These are phyloP conservation scores for Hexactinellida sp. DNA, from an alignment of 37 sponge, comb jelly and placozoan genomes.

Conservation along the genomic window DNA sequence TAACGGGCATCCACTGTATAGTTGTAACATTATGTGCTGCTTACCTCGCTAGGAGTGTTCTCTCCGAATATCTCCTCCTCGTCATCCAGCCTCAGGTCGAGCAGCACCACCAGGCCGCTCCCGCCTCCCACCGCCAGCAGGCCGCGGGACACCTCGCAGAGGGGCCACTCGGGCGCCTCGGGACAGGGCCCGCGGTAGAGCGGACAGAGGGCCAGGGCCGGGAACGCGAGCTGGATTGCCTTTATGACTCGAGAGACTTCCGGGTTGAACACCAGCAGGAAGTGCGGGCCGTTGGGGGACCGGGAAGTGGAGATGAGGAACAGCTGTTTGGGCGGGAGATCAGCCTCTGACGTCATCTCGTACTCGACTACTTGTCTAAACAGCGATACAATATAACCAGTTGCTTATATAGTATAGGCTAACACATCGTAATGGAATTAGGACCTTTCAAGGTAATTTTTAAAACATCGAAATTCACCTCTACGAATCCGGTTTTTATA, in stretches of 20 bases:
- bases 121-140: not conserved
- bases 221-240: not conserved
- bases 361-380: not conserved
- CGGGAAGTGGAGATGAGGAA: not conserved
- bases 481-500: too few relatives aligned
- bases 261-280: not conserved
- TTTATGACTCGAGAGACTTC: not conserved
- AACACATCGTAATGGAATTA: too few relatives aligned
- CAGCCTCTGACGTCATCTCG: not conserved
- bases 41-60: not conserved
- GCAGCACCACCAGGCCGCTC: not conserved
- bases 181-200: not conserved
- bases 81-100: not conserved
- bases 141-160: not conserved
- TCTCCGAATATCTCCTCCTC: not conserved
- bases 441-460: too few relatives aligned
- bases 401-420: too few relatives aligned
- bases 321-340: not conserved
- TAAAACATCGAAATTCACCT: too few relatives aligned
- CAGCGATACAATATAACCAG: too few relatives aligned
- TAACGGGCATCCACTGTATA: too few relatives aligned
- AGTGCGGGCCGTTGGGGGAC: not conserved
- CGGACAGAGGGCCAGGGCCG: not conserved
- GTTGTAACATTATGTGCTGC: too few relatives aligned
- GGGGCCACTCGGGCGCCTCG: not conserved